Evolutionary conservation across 92 coral and sea anemone genomes (phyloP), one percentile per base, ranked within the genome.

Genomic region (Parazoanthus swiftii): DNA sequence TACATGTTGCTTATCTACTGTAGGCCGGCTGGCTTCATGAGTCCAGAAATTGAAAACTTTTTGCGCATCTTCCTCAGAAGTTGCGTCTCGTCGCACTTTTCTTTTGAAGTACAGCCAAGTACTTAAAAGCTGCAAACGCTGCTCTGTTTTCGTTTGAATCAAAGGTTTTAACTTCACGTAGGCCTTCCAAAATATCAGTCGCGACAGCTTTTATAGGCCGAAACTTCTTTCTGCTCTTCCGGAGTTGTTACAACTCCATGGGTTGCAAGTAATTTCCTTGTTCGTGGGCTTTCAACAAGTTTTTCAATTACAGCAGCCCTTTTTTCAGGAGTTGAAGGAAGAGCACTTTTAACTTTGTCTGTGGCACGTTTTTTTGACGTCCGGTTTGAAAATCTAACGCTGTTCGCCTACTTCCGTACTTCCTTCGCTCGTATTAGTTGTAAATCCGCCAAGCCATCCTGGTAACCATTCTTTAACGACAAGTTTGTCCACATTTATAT

Each of bases 281-380:
- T 90, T 74, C 92, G 59, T 11, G 90, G 90, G 50, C 90, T 90
- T 54, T 50, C 20, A 10, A 76, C 77, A 56, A 90, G 76, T 33
- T 54, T 81, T 71, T 81, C 79, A 36, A 86, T 1, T 6, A 86
- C 54, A 20, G 59, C 81, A 36, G 90, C 90, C 29, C 86, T 90
- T 80, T 90, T 80, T 1, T 20, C 51, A 39, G 90, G 88, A n/a
- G 78, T 90, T 21, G 2, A 21, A 0, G 90, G 90, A 35, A 90
- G 90, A 20, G 74, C 72, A 29, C 65, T 36, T 33, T 54, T 56
- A 14, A 46, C 79, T 83, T 80, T 81, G 68, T 90, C 84, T n/a
- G 83, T 63, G 42, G 87, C 90, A 23, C 92, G 85, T 85, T 86
- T 81, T 56, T 86, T 90, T 14, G 88, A 77, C 46, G 84, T 86